These are phyloP conservation scores for Tricholauxania praeusta DNA, from an alignment of 2,888 invertebrate genomes.

Conservation along the genomic window DNA sequence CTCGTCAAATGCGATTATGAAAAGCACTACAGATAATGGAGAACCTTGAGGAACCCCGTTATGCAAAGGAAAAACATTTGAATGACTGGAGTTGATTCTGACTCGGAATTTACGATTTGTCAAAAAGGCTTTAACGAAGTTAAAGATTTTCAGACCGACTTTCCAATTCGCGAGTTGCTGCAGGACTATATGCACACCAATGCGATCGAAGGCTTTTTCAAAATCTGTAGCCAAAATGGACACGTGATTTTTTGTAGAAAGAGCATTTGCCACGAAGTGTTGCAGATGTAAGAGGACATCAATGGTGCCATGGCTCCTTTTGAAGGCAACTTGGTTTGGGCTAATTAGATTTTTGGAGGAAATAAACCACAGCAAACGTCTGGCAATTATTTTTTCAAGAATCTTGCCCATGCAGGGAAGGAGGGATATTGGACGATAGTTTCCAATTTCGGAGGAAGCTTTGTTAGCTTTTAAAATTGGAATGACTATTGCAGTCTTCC, in stretches of 20 bases:
- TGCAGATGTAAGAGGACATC: neutral
- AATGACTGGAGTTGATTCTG: neutral
- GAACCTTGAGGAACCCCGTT: no score
- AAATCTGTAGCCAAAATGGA: constrained; percentile 17
- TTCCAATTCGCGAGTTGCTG: constrained; percentile 1
- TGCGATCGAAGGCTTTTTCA: constrained; percentile 21
- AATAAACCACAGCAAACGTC: constrained; percentile 14
- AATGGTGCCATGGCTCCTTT: no score
- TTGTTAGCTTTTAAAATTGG: constrained; percentile 12
- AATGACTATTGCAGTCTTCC: constrained; percentile 10
- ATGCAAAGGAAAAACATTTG: no score
- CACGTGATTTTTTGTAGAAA: constrained; percentile 13
- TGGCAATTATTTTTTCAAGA: constrained; percentile 30
- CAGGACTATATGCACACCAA: neutral
- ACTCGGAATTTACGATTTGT: constrained; percentile 5
- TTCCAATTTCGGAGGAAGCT: neutral
- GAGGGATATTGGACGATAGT: constrained; percentile 22
- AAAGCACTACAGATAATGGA: neutral
- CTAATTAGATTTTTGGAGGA: constrained; percentile 3
- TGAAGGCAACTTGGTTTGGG: neutral
- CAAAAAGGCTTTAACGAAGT: constrained; percentile 8
- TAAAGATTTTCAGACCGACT: constrained; percentile 11
- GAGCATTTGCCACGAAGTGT: neutral
- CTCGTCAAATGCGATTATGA: neutral
- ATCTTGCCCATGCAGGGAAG: constrained; percentile 32